Evolutionary conservation across 2,888 invertebrate genomes (phyloP).

Genomic region (Aplocera efformata): DNA sequence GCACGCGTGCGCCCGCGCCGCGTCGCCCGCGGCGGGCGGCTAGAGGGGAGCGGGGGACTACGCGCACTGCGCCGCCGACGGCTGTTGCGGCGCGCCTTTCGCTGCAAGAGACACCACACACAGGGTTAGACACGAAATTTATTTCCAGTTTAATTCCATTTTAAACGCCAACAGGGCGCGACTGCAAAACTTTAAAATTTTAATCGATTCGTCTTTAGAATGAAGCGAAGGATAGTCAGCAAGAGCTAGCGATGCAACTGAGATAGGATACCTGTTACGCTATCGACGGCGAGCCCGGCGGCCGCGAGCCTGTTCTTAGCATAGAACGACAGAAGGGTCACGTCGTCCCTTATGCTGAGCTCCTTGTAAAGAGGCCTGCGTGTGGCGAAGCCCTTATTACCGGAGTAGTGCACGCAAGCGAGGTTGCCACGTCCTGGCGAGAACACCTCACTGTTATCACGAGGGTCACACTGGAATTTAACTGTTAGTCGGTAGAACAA

Average conservation of each 20-base stretch:
- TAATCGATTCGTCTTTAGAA: slow-evolving; percentile 59
- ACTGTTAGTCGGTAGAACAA: slow-evolving; percentile 58
- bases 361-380: slow-evolving; percentile 86
- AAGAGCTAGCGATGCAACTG: slow-evolving; percentile 61
- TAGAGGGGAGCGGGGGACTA: slow-evolving; percentile 53
- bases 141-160: slow-evolving; percentile 50
- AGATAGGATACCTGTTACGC: slow-evolving; percentile 72
- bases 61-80: slow-evolving; percentile 81
- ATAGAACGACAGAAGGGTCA: slow-evolving; percentile 93
- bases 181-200: slow-evolving; percentile 45
- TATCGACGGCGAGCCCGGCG: slow-evolving; percentile 72
- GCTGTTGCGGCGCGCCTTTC: slow-evolving; percentile 77
- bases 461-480: slow-evolving; percentile 59
- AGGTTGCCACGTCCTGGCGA: slow-evolving; percentile 89
- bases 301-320: slow-evolving; percentile 88
- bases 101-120: slow-evolving; percentile 81
- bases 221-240: slow-evolving; percentile 68
- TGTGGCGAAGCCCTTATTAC: slow-evolving; percentile 88
- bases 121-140: slow-evolving; percentile 78
- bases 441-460: slow-evolving; percentile 70
- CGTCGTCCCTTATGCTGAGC: slow-evolving; percentile 91
- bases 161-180: slow-evolving; percentile 49
- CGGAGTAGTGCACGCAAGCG: slow-evolving; percentile 91
- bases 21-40: slow-evolving; percentile 39
- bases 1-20: slow-evolving; percentile 41